Evolutionary conservation across 1,140 invertebrate genomes (phyloP), one percentile per base, ranked within the genome.

Genomic region (Drosophila auraria): DNA sequence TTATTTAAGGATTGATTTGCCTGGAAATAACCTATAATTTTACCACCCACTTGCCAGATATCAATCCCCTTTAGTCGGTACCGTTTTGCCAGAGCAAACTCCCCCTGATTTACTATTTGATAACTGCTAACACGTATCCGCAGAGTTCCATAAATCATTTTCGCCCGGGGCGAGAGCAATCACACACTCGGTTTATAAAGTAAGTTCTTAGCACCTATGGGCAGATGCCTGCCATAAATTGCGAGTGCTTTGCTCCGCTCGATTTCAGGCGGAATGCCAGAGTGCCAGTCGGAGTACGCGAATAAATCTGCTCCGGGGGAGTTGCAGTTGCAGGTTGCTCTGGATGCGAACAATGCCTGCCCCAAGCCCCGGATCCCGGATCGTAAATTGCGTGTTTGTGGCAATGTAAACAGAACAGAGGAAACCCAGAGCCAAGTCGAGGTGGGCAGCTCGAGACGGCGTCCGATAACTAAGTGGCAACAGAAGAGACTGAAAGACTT

Each of bases 221-320:
- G 71, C 72, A 75, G 72, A 75, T 75, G 72, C 51, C 60, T 50
- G 50, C 72, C 71, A 75, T 75, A 75, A 75, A 75, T 64, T 62
- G 44, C 33, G 20, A 73, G 53, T 73, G 70, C 45, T 72, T 72
- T 20, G 25, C 68, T 20, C 66, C 14, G 68, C 36, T 56, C 15
- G 30, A 25, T 71, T 38, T 25, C 33, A 59, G 6, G 33, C 64
- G 11, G 27, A 75, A 64, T 75, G 62, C 60, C 36, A 27, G 59
- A 17, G 47, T 49, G 27, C 17, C 20, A 47, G 27, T 27, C n/a
- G n/a, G 5, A 8, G 59, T 61, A 23, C 33, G 36, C 17, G 45
- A 44, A 60, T 73, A 27, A 60, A 60, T 73, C 56, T 73, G 47
- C 47, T 71, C 7, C 45, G 27, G 71, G 56, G 47, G 36, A 53